These are phyloP conservation scores for Ichneumoninae sp. DNA, from an alignment of 2,888 invertebrate genomes.

Conservation along the genomic window DNA sequence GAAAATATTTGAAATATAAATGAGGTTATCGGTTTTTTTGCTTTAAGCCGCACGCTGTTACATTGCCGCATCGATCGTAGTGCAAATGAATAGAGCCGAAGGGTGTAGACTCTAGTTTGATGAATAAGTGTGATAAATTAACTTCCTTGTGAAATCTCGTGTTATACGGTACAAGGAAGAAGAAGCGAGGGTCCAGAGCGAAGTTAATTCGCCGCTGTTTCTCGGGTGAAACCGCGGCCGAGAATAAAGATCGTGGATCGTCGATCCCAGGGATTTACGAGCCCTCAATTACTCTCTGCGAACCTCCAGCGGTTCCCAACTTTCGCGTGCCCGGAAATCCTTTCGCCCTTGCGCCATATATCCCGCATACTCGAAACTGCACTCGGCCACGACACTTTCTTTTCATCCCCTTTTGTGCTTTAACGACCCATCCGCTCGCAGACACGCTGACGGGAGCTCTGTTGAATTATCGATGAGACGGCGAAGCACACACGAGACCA, in stretches of 20 bases:
- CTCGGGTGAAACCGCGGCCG: conserved; percentile 39
- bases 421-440: conserved; percentile 8
- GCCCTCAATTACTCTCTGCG: conserved; percentile 61
- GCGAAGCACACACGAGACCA: neutral
- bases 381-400: neutral
- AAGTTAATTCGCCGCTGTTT: conserved; percentile 48
- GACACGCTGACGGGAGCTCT: neutral
- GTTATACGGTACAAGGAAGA: conserved; percentile 39
- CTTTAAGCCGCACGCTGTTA: neutral
- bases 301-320: conserved; percentile 55
- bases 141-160: conserved; percentile 37
- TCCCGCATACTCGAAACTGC: conserved; percentile 6
- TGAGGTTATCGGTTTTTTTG: neutral
- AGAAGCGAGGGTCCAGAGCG: neutral
- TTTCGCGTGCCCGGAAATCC: neutral
- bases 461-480: conserved; percentile 38
- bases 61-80: neutral
- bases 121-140: conserved; percentile 41
- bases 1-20: neutral
- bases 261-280: conserved; percentile 65
- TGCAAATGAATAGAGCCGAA: neutral
- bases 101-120: neutral
- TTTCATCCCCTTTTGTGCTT: conserved; percentile 25
- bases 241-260: conserved; percentile 61
- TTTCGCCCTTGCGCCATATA: conserved; percentile 4